Evolutionary conservation across 2,113 vertebrate genomes (phyloP).

Genomic region (Thermophis baileyi): DNA sequence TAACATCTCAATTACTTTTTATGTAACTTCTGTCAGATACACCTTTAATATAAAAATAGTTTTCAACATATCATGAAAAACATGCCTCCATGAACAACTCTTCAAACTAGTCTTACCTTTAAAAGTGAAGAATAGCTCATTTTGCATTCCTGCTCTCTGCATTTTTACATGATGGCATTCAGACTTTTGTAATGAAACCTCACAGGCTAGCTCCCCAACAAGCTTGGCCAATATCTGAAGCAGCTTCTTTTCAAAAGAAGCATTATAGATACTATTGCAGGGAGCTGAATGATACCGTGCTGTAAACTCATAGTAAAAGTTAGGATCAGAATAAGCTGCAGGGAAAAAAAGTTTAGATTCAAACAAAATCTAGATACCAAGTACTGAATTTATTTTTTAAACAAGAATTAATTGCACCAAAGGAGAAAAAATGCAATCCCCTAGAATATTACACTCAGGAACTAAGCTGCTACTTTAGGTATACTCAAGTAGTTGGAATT

Average conservation of each 20-base stretch:
- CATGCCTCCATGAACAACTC: background rate
- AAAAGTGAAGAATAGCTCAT: constrained; percentile 64
- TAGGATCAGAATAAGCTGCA: constrained; percentile 54
- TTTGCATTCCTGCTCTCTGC: constrained; percentile 62
- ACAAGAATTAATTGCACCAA: background rate
- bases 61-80: background rate
- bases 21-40: background rate
- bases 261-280: constrained; percentile 54
- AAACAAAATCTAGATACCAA: background rate
- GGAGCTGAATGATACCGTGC: constrained; percentile 50
- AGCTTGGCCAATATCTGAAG: constrained; percentile 54
- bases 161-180: constrained; percentile 66
- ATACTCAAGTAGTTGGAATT: background rate
- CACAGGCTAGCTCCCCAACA: constrained; percentile 53
- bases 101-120: constrained; percentile 56
- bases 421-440: background rate
- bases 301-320: constrained; percentile 54
- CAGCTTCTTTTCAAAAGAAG: constrained; percentile 57
- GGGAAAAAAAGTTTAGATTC: constrained; percentile 16
- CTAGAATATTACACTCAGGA: background rate
- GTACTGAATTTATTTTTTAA: background rate
- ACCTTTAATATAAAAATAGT: background rate
- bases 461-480: background rate
- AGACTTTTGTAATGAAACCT: constrained; percentile 53
- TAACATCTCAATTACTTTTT: background rate